These are phyloP conservation scores for Sitobion miscanthi DNA, from an alignment of 1,140 invertebrate species.

Conservation along the genomic window DNA sequence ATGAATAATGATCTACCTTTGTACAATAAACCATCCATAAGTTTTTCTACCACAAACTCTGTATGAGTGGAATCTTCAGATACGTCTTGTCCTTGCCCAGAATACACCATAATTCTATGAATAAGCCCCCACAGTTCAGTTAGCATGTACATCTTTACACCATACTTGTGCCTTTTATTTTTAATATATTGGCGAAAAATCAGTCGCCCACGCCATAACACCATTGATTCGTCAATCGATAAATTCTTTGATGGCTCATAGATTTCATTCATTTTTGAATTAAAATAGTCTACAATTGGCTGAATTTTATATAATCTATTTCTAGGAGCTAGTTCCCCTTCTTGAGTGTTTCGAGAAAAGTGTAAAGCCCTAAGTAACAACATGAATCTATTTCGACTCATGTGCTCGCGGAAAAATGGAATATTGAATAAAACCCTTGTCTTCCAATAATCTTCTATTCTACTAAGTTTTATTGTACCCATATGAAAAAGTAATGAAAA, in stretches of 20 bases:
- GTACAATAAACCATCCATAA: neutral
- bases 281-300: constrained; percentile 52
- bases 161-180: constrained; percentile 62
- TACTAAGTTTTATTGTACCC: constrained; percentile 51
- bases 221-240: constrained; percentile 25
- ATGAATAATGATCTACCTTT: neutral
- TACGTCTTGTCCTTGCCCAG: neutral
- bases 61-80: neutral
- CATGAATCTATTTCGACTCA: constrained; percentile 61
- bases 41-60: neutral
- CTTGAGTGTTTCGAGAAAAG: constrained; percentile 58
- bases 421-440: constrained; percentile 48
- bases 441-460: constrained; percentile 56
- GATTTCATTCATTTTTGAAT: constrained; percentile 56
- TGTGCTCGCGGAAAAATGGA: constrained; percentile 56
- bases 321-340: constrained; percentile 27
- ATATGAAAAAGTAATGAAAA: constrained; percentile 55
- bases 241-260: constrained; percentile 57
- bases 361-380: constrained; percentile 60
- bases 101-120: constrained; percentile 15
- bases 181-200: constrained; percentile 40
- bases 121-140: constrained; percentile 10
- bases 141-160: constrained; percentile 60
- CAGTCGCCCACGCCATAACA: constrained; percentile 1
- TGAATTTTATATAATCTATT: constrained; percentile 59